Base-by-base conservation (phyloP, 2,797 vertebrate genomes). In the Eutrigla gurnardus region DNA sequence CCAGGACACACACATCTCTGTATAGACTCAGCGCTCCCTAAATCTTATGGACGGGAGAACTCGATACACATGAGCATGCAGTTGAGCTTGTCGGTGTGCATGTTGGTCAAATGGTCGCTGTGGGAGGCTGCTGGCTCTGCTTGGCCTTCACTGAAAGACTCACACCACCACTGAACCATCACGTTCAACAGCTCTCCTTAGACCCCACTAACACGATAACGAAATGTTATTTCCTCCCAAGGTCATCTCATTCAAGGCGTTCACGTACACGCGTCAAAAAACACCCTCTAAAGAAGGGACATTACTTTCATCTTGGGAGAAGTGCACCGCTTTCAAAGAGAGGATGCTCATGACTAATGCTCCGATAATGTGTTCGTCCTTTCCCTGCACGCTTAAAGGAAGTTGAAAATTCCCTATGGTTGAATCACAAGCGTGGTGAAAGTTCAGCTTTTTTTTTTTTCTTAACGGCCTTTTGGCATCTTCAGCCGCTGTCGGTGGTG, bases 221-320 rank as follows among this genome's bases (percentile, higher is more conserved):
- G 76, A 66, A 72, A 25, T 3, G 9, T 66, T 54, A 47, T 79
- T 79, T 73, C 57, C 60, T 62, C 15, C 13, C 50, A 85, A 65
- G 64, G 75, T 68, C 17, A 32, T 74, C 83, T 70, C 2, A 70
- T 70, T 71, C 11, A 63, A 52, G 36, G 47, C 65, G 35, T 47
- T 36, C 17, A 40, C 13, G 9, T 18, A 62, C 57, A 37, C 55
- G 57, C 4, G 0, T 15, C 10, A 40, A 65, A 64, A 53, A 73
- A 53, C 3, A 47, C 32, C 25, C 4, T 50, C 53, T 39, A 37
- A 45, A 63, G 17, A 59, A 59, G 59, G 25, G 72, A 69, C 33
- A 36, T 65, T 40, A 6, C 42, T 58, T 73, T 75, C 9, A 76
- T 52, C 32, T 32, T 12, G 12, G 49, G 14, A 66, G 33, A 60